Conservation (phyloP, 1,140 invertebrate genomes). For the Bathynomus jamesi region DNA sequence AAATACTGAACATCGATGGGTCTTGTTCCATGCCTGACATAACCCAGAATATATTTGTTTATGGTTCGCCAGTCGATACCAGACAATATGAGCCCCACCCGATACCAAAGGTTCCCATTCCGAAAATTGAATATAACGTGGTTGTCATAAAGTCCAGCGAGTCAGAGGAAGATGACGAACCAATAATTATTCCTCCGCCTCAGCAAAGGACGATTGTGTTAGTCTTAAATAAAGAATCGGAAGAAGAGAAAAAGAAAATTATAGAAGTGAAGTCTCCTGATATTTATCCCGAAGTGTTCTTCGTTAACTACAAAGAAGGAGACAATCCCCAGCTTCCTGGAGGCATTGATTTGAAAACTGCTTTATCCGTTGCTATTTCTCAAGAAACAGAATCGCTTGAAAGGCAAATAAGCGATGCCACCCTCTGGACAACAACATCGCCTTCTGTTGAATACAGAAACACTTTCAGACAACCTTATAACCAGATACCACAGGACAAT, state of each 20-base stretch:
- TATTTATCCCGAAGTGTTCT: constrained; percentile 4
- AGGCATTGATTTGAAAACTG: constrained; percentile 7
- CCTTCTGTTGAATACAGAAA: too few species aligned
- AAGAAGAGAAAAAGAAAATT: neutral
- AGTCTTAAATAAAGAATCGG: constrained; percentile 4
- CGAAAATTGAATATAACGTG: constrained; percentile 15
- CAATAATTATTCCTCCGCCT: constrained; percentile 5
- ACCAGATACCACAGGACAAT: too few species aligned
- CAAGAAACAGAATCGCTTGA: too few species aligned
- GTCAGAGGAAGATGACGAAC: neutral
- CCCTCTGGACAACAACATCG: too few species aligned
- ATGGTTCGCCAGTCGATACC: neutral
- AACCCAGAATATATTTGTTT: neutral
- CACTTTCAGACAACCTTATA: too few species aligned
- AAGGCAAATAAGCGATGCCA: too few species aligned
- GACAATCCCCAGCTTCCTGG: constrained; percentile 7
- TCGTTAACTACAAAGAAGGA: constrained; percentile 14
- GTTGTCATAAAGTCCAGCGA: constrained; percentile 9
- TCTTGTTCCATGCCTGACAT: neutral
- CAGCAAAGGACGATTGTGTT: constrained; percentile 15
- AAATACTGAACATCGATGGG: neutral
- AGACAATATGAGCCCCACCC: neutral
- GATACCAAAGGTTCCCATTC: neutral
- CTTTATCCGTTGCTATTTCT: too few species aligned
- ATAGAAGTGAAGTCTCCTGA: constrained; percentile 1